Evolutionary conservation across 2,113 vertebrate genomes (phyloP), one percentile per base, ranked within the genome.

Genomic region (Balaenoptera acutorostrata): DNA sequence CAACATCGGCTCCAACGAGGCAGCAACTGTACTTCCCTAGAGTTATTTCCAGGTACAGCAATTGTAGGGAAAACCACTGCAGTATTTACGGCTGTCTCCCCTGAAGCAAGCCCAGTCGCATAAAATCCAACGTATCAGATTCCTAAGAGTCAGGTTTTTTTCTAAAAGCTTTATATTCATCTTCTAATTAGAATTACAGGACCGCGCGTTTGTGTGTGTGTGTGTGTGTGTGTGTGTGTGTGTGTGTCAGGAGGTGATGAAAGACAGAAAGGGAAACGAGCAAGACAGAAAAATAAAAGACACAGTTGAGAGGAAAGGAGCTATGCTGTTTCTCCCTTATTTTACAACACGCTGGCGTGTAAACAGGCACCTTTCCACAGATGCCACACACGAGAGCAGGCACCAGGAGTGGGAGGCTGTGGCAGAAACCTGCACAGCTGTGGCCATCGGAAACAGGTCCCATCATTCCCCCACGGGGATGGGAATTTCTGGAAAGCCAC

Each of bases 401-500:
- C 68, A 2, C 59, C 4, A 11, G 27, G 82, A 97, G 36, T 94
- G 66, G 98, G 80, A 97, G 96, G 85, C 97, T 96, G 92, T 72
- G 52, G 97, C 95, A 93, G 96, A 39, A 96, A 75, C 11, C 89
- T 75, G 96, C 94, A 95, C 97, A 96, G 97, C 97, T 98, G 96
- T 98, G 95, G 97, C 97, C 96, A 82, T 88, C 25, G 18, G 97
- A 92, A 97, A 85, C 93, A 64, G 96, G 92, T 97, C 96, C 90
- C 82, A 64, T 71, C 92, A 90, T 96, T 96, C 97, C 97, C 97
- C 97, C 88, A 72, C 14, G 95, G 98, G 97, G 97, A 97, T 89
- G 93, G 52, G 93, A 96, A 88, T 97, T 97, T 98, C 98, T 98
- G 98, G 98, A 98, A 98, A 97, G 97, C 94, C 95, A 96, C 97